Base-by-base conservation (phyloP, 1,140 invertebrate species). In the Meloidogyne hapla region DNA sequence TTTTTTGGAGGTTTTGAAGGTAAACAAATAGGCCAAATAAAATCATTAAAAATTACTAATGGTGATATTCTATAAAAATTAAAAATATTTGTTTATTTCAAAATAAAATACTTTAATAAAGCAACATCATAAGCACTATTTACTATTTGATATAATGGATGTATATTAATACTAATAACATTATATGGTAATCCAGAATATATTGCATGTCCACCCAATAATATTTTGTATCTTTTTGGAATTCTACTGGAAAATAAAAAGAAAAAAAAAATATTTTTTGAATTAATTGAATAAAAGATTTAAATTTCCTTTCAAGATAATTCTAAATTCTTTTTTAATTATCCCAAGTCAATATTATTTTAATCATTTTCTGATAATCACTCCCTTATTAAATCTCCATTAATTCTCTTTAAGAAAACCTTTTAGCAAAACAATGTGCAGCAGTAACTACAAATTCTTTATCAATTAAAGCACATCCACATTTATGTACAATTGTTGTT, bases 401-500 rank as follows among this genome's bases (percentile, higher is more conserved):
- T 0, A 33, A 13, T 15, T n/a, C 4, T 26, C 13, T 56, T 40
- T 23, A 6, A 65, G 28, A 2, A 61, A 64, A 80, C 70, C 65
- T 75, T 75, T 68, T 79, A 26, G 73, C 62, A 75, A 78, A 80
- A 74, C 78, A 78, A 64, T 78, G 76, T 18, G 76, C 78, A 45
- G 79, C 79, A 21, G 79, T 81, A 23, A 81, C 63, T 61, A 81
- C 79, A 75, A 77, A 72, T 61, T 81, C 79, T 15, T 56, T 45
- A 21, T 67, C 70, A 61, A 81, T 81, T 48, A 81, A 38, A 18
- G 79, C 69, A 40, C 74, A 70, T 9, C 79, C 79, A 70, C 79
- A 81, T 38, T 81, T 73, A 75, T 81, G 79, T 33, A 33, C 33
- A 38, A 70, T 56, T 9, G 40, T 69, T 25, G 73, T 62, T 56